phyloP scores from a whole-genome alignment of 2,113 vertebrate genomes.

The Rhegmatorhina hoffmannsi region DNA sequence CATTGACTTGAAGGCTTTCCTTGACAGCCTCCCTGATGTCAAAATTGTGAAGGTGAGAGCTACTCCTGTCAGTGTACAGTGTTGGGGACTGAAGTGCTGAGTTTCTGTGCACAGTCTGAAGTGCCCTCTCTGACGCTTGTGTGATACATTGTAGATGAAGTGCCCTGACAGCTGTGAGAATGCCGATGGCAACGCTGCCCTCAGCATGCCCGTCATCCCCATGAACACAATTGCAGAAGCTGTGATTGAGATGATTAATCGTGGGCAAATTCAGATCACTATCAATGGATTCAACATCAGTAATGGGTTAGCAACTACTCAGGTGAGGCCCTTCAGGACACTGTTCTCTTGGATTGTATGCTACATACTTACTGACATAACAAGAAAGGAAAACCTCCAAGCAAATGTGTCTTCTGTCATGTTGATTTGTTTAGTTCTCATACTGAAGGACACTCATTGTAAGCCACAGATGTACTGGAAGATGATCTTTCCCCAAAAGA shows the following conservation, averaged over 20 bases:
- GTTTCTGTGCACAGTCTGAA: not conserved
- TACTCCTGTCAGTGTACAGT: not conserved
- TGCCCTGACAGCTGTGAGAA: conserved; percentile 89
- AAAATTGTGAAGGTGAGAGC: conserved; percentile 94
- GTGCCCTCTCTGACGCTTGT: not conserved
- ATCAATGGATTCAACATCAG: conserved; percentile 98
- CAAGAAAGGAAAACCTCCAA: not conserved
- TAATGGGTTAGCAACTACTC: conserved; percentile 97
- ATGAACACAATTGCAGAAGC: conserved; percentile 99
- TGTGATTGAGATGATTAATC: conserved; percentile 99
- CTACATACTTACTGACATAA: not conserved
- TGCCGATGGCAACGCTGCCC: conserved; percentile 84
- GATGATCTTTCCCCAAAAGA: not conserved
- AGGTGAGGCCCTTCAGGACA: conserved; percentile 75
- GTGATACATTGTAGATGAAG: conserved; percentile 84
- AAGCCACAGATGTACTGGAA: not conserved
- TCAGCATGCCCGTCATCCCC: conserved; percentile 97
- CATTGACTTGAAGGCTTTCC: conserved; percentile 96
- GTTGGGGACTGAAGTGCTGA: not conserved
- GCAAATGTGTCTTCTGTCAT: not conserved
- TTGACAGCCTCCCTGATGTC: conserved; percentile 96
- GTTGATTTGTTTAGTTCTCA: not conserved
- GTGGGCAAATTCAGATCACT: conserved; percentile 98
- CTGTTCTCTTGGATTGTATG: not conserved
- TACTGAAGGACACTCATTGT: not conserved